These are phyloP conservation scores for Zaprionus obscuricornis DNA, from an alignment of 2,888 invertebrate species.

Conservation along the genomic window DNA sequence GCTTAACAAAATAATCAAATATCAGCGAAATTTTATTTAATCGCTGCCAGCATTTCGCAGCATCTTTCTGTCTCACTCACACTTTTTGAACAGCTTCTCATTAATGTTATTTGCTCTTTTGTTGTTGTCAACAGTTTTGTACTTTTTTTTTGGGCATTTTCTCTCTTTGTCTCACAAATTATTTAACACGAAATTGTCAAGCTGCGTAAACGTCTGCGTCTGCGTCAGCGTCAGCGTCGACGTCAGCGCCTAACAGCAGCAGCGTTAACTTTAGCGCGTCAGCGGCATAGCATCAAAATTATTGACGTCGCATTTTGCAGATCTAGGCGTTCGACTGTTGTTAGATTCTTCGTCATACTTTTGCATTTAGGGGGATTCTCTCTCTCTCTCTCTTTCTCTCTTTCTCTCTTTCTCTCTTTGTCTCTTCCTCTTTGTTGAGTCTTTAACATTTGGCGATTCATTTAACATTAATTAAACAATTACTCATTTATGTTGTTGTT, in stretches of 20 bases:
- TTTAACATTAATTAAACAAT: constrained; percentile 61
- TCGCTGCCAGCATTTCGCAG: no score
- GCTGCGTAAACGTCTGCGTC: constrained; percentile 1
- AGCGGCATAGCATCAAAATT: no score
- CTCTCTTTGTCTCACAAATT: constrained; percentile 10
- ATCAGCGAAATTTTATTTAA: no score
- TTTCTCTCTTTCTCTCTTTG: no score
- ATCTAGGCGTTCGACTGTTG: no score
- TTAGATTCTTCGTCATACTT: no score
- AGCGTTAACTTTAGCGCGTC: no score
- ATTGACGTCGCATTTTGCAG: no score
- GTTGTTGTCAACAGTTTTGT: constrained; percentile 12
- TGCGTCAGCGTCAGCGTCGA: neutral
- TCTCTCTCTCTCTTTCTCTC: no score
- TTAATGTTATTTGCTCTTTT: neutral
- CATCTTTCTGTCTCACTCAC: no score
- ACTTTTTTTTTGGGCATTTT: constrained; percentile 40
- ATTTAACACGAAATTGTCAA: constrained; percentile 18
- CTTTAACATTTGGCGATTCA: constrained; percentile 51
- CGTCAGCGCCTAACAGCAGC: neutral
- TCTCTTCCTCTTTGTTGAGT: no score
- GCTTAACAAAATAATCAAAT: no score
- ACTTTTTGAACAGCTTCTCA: constrained; percentile 15
- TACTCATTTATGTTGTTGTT: constrained; percentile 25
- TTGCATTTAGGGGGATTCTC: constrained; percentile 1